phyloP scores from a whole-genome alignment of 2,113 vertebrate species.

The Solea solea region DNA sequence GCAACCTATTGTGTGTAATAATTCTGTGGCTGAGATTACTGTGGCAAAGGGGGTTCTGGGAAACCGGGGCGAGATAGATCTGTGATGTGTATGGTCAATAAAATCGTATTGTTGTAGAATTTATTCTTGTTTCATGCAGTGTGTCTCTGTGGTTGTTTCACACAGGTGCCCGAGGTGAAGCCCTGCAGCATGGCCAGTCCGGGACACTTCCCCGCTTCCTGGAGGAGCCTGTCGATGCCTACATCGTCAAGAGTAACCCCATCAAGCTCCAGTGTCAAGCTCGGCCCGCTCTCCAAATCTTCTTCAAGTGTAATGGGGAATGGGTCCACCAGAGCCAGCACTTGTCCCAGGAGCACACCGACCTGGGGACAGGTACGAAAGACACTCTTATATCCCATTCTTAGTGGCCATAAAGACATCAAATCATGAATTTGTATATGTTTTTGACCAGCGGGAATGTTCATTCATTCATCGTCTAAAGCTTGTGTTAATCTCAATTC shows the following conservation, averaged over 20 bases:
- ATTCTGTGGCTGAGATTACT: background rate
- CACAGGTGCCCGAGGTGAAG: conserved; percentile 86
- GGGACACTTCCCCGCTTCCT: conserved; percentile 93
- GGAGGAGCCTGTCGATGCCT: conserved; percentile 95
- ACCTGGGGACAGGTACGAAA: conserved; percentile 88
- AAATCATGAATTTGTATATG: too few species aligned
- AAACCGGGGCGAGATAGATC: background rate
- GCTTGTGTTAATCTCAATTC: too few species aligned
- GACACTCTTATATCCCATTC: background rate
- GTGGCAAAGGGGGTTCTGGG: background rate
- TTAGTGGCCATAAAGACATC: too few species aligned
- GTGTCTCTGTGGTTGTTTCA: background rate
- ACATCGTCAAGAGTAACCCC: conserved; percentile 97
- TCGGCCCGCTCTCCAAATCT: conserved; percentile 94
- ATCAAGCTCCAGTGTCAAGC: conserved; percentile 93
- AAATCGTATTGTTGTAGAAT: background rate
- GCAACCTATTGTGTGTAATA: background rate
- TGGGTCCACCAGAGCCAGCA: conserved; percentile 99
- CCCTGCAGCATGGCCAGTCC: conserved; percentile 86
- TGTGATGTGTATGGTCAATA: background rate
- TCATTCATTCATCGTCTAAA: too few species aligned
- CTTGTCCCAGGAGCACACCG: conserved; percentile 88
- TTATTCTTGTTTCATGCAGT: background rate
- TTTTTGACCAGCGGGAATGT: too few species aligned
- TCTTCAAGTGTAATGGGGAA: conserved; percentile 98